Evolutionary conservation across 2,888 invertebrate genomes (phyloP), one percentile per base, ranked within the genome.

Genomic region (Drosophila ezoana): DNA sequence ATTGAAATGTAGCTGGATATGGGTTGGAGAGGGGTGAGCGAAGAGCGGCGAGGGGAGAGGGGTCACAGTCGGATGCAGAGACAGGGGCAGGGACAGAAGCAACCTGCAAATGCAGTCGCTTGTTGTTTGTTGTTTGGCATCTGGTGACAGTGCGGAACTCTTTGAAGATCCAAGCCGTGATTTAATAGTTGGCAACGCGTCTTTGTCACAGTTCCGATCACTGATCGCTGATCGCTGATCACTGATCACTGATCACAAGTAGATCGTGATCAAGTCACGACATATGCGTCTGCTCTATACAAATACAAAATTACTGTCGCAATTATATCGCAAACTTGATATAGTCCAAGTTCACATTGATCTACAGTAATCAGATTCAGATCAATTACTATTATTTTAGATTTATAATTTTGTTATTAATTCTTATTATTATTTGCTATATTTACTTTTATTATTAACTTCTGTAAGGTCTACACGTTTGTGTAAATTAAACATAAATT

Each of bases 111-210:
- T 60, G 71, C 47, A 45, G 18, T 47, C 33, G 52, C 48, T 33
- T 56, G 56, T 28, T 28, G 23, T 28, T 28, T 28, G 8, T 8
- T 56, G 59, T 53, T 60, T 57, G 66, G 56, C 72, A 75, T 72
- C 66, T 75, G 77, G 66, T 67, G 72, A 66, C 67, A 75, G 67
- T 53, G 56, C 61, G 72, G 72, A 56, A 53, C 57, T 72, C 75
- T 75, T 75, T 75, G 75, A 75, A 76, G 75, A 76, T 76, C 18
- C 47, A 41, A 44, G 47, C 38, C 62, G 40, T 56, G 66, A 75
- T 75, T 76, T 71, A 67, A 77, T 60, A 72, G 53, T 52, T 38
- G 37, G 45, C 56, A 60, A 49, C 16, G 49, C 53, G 43, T 54
- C 33, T 33, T 35, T 43, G 40, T 23, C 28, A 14, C 37, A 45